Conservation (phyloP, 2,113 vertebrate genomes). For the Hydrochoerus hydrochaeris region DNA sequence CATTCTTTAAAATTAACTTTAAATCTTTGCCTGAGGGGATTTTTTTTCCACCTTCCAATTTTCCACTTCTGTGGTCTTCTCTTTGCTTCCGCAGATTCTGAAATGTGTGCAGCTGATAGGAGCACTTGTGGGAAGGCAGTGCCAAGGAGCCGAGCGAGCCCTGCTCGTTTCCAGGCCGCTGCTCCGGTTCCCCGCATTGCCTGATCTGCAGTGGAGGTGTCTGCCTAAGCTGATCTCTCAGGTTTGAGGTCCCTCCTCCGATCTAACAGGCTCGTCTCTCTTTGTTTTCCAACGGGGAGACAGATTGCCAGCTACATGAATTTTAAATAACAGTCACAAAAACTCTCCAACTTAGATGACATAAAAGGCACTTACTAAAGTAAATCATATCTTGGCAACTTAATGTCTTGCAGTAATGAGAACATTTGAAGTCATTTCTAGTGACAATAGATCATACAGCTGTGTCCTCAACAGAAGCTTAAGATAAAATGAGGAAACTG, state of each 20-base stretch:
- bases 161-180: conserved; percentile 75
- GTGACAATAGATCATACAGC: conserved; percentile 81
- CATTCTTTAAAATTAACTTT: conserved; percentile 78
- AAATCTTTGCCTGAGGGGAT: conserved; percentile 71
- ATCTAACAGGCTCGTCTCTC: conserved; percentile 34
- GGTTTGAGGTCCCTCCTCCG: conserved; percentile 61
- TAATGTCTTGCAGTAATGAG: conserved; percentile 85
- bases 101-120: conserved; percentile 82
- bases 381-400: conserved; percentile 85
- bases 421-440: conserved; percentile 85
- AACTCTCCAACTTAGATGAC: conserved; percentile 79
- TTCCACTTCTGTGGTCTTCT: conserved; percentile 79
- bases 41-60: conserved; percentile 68
- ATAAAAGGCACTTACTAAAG: conserved; percentile 79
- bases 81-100: conserved; percentile 68
- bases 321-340: conserved; percentile 82
- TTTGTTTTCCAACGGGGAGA: conserved; percentile 78
- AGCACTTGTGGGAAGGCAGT: conserved; percentile 70
- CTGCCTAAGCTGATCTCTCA: conserved; percentile 70
- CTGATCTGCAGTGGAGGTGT: conserved; percentile 54
- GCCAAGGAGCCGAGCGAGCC: conserved; percentile 54
- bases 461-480: conserved; percentile 67
- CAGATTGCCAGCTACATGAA: conserved; percentile 76
- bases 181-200: conserved; percentile 33
- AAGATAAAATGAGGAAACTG: conserved; percentile 68